Evolutionary conservation across 2,888 invertebrate species (phyloP), one percentile per base, ranked within the genome.

Genomic region (Chrysina gloriosa): DNA sequence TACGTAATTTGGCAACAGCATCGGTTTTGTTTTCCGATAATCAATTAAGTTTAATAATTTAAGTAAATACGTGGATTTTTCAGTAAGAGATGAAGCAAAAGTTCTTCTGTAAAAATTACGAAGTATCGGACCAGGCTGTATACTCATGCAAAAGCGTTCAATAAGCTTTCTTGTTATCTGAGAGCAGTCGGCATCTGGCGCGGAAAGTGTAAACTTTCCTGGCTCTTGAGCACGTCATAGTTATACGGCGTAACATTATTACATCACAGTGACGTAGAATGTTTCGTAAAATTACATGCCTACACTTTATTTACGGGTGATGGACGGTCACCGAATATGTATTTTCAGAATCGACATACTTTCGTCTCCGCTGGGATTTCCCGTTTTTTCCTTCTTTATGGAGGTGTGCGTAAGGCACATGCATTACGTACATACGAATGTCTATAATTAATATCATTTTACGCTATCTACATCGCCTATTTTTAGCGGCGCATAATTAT

Each of bases 101-200:
- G n/a, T n/a, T n/a, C n/a, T n/a, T n/a, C n/a, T n/a, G n/a, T n/a
- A n/a, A n/a, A n/a, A n/a, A n/a, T n/a, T n/a, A n/a, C n/a, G n/a
- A n/a, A n/a, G n/a, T n/a, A n/a, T n/a, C n/a, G n/a, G n/a, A n/a
- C n/a, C n/a, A n/a, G n/a, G n/a, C n/a, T n/a, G n/a, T n/a, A n/a
- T n/a, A n/a, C n/a, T n/a, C n/a, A n/a, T n/a, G n/a, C n/a, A n/a
- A n/a, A n/a, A n/a, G n/a, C n/a, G n/a, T n/a, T n/a, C n/a, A n/a
- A n/a, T n/a, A n/a, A n/a, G n/a, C n/a, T 34, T 34, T 34, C 34
- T 34, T 34, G 34, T 19, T 25, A 54, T 65, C 65, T 65, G 65
- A 65, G 65, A 65, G 65, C 52, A 52, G 65, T 34, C 54, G 65
- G 54, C 65, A 65, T 65, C 65, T 65, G 19, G 9, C 39, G 65